Evolutionary conservation across 2,113 vertebrate genomes (phyloP).

Genomic region (Pontoporia blainvillei): DNA sequence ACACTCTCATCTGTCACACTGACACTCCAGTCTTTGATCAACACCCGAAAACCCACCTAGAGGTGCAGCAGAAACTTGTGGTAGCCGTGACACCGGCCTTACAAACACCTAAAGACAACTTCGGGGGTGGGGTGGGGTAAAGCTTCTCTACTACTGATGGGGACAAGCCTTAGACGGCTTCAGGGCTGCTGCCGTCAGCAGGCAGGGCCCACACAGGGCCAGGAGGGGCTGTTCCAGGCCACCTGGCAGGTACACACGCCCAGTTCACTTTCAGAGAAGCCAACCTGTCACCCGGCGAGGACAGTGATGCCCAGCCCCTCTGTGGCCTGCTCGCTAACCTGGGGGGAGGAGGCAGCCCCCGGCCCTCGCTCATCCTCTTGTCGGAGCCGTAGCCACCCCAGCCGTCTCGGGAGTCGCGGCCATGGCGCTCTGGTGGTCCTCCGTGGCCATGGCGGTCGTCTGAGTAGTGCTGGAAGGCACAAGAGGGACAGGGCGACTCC

Average conservation of each 20-base stretch:
- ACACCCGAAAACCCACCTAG: neutral
- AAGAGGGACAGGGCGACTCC: neutral
- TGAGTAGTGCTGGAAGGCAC: slow-evolving; percentile 86
- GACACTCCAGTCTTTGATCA: neutral
- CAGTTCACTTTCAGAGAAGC: neutral
- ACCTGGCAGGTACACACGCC: neutral
- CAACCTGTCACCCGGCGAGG: neutral
- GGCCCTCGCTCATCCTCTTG: slow-evolving; percentile 84
- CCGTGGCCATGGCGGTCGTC: slow-evolving; percentile 78
- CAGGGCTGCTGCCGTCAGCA: neutral
- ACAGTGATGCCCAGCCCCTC: neutral
- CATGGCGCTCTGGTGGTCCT: slow-evolving; percentile 83
- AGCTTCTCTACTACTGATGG: neutral
- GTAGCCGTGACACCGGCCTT: neutral
- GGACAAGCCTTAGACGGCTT: neutral
- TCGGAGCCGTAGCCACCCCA: slow-evolving; percentile 88
- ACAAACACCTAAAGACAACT: neutral
- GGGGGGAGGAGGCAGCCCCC: slow-evolving; percentile 72
- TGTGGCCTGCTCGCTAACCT: slow-evolving; percentile 68
- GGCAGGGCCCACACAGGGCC: neutral
- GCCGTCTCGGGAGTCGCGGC: slow-evolving; percentile 84
- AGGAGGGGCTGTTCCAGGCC: too few species aligned
- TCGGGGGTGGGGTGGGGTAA: neutral
- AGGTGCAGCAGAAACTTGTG: neutral
- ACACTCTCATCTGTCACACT: too few species aligned